These are phyloP conservation scores for Saturnia pavonia DNA, from an alignment of 2,888 invertebrate species.

Conservation along the genomic window DNA sequence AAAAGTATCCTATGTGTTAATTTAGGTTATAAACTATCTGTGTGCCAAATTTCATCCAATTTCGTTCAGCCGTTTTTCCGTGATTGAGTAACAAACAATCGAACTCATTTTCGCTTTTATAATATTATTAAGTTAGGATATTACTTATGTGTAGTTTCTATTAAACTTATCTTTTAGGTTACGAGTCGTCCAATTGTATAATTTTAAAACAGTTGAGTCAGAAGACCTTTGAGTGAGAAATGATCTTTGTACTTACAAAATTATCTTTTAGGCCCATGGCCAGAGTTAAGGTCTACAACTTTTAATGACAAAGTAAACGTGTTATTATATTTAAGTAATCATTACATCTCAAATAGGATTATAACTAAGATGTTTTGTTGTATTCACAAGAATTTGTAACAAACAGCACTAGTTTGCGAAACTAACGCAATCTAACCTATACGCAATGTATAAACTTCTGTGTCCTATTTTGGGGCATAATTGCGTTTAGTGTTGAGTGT, in stretches of 20 bases:
- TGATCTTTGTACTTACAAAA: no score
- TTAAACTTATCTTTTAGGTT: not conserved
- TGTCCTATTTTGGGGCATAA: slow-evolving; percentile 20
- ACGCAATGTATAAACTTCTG: not conserved
- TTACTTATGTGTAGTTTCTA: no score
- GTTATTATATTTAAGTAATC: not conserved
- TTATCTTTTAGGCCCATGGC: no score
- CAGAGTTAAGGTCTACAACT: no score
- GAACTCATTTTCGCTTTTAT: no score
- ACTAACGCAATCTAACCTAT: not conserved
- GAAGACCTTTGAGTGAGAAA: no score
- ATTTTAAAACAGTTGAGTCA: not conserved
- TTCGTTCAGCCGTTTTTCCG: no score
- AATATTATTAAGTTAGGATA: no score
- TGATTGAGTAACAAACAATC: no score
- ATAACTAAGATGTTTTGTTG: not conserved
- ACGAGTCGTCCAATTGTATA: not conserved
- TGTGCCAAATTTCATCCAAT: no score
- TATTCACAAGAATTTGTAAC: not conserved
- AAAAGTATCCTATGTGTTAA: no score
- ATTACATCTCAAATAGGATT: not conserved
- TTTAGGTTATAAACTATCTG: no score
- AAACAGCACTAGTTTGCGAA: not conserved
- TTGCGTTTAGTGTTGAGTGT: slow-evolving; percentile 26
- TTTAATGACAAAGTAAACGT: not conserved